Percentiles rank a stretch among this genome's conserved stretches.
Conservation (phyloP, 2,797 vertebrate species). For the Scyliorhinus canicula region DNA sequence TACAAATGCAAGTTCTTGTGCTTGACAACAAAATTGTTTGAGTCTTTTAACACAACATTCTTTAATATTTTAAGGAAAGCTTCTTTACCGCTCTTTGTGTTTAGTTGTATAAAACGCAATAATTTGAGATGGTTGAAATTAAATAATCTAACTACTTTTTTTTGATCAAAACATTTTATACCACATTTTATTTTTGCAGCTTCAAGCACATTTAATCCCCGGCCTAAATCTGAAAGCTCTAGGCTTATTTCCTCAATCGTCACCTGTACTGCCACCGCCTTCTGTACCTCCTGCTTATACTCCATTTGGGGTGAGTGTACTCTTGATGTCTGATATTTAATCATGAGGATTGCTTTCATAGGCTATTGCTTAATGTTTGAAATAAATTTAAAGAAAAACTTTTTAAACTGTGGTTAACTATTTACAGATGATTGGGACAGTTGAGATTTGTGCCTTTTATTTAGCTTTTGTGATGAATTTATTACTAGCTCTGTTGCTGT, state of each 20-base stretch:
- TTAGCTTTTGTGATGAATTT: neutral
- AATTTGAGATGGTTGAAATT: neutral
- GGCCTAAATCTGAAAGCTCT: slow-evolving; percentile 95
- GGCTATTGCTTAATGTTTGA: neutral
- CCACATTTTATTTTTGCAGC: slow-evolving; percentile 57
- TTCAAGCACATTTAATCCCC: slow-evolving; percentile 97
- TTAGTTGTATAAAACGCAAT: neutral
- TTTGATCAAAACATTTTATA: slow-evolving; percentile 41
- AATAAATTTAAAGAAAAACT: neutral
- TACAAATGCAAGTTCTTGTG: neutral
- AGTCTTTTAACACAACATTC: neutral
- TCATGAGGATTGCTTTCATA: neutral
- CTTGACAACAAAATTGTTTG: neutral
- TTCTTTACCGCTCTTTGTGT: neutral
- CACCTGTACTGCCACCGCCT: slow-evolving; percentile 80
- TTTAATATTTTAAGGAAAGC: neutral
- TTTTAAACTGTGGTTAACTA: neutral
- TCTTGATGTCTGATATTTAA: no score
- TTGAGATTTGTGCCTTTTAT: neutral
- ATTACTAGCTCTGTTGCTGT: neutral
- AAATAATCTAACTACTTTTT: neutral
- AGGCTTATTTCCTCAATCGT: slow-evolving; percentile 86
- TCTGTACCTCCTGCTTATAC: slow-evolving; percentile 79
- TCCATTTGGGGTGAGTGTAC: slow-evolving; percentile 80
- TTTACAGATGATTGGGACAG: neutral